Evolutionary conservation across 2,113 vertebrate genomes (phyloP).

Genomic region (Nansenia antarctica): DNA sequence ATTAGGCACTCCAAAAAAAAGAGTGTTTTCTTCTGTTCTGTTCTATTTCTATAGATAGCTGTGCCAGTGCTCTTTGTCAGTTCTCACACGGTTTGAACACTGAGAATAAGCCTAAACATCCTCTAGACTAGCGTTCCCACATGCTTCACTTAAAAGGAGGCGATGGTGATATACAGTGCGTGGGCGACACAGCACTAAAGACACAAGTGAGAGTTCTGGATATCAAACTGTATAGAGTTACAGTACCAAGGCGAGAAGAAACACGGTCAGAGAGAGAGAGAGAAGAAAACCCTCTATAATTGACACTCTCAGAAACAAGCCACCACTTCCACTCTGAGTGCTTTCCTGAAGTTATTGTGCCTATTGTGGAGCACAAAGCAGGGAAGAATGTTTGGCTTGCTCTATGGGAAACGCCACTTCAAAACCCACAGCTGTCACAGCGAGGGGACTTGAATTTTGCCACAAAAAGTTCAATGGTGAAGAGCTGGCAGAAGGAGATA

Average conservation of each 20-base stretch:
- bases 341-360: constrained; percentile 70
- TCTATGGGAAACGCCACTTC: constrained; percentile 85
- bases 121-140: constrained; percentile 63
- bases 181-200: constrained; percentile 51
- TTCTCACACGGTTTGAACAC: constrained; percentile 62
- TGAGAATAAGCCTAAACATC: constrained; percentile 54
- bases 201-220: constrained; percentile 61
- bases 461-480: constrained; percentile 81
- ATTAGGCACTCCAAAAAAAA: too few species aligned
- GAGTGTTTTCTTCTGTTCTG: too few species aligned
- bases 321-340: constrained; percentile 66
- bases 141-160: constrained; percentile 59
- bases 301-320: constrained; percentile 61
- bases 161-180: constrained; percentile 59
- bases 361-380: constrained; percentile 70
- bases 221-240: constrained; percentile 67
- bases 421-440: constrained; percentile 83
- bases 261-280: constrained; percentile 32
- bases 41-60: too few species aligned
- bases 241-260: constrained; percentile 50
- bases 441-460: constrained; percentile 84
- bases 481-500: constrained; percentile 78
- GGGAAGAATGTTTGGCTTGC: constrained; percentile 83
- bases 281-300: constrained; percentile 46
- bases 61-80: constrained; percentile 54